A percentile compares a stretch with the other conserved stretches of the same genome.
phyloP scores from a whole-genome alignment of 2,797 vertebrate genomes.

The Picus viridis region DNA sequence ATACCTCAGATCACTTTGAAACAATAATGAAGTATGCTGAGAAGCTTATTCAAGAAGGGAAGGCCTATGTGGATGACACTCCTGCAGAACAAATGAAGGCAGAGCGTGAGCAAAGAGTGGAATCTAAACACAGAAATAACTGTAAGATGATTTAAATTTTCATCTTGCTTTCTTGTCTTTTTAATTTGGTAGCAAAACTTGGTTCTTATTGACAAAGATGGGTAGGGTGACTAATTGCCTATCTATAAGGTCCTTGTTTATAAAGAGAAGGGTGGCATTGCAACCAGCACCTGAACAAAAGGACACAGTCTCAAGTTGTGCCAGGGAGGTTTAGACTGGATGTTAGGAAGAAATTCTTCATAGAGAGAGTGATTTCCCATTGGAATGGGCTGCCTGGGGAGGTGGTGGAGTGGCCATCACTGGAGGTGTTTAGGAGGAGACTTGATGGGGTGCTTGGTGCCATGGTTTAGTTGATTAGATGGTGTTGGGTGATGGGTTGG shows the following conservation, averaged over 20 bases:
- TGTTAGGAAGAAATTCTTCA: too few relatives aligned
- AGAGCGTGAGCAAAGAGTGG: slow-evolving; percentile 92
- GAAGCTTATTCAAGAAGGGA: slow-evolving; percentile 90
- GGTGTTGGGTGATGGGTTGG: too few relatives aligned
- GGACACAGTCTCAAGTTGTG: too few relatives aligned
- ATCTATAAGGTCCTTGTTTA: neutral
- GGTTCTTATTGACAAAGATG: neutral
- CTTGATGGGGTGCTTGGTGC: too few relatives aligned
- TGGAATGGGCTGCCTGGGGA: too few relatives aligned
- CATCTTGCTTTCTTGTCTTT: neutral
- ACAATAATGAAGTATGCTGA: slow-evolving; percentile 88
- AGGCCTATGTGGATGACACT: slow-evolving; percentile 94
- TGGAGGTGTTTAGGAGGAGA: too few relatives aligned
- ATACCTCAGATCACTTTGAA: slow-evolving; percentile 96
- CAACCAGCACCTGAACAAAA: too few relatives aligned
- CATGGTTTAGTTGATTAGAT: too few relatives aligned
- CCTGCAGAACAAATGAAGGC: slow-evolving; percentile 94
- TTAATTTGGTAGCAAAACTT: neutral
- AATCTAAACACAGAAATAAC: slow-evolving; percentile 90
- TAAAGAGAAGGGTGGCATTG: neutral
- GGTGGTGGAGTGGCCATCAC: too few relatives aligned
- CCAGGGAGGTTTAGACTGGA: too few relatives aligned
- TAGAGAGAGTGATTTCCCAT: too few relatives aligned
- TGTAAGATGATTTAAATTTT: slow-evolving; percentile 79
- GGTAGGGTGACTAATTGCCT: neutral